These are phyloP conservation scores for Ormyrus thymus DNA, from an alignment of 2,888 invertebrate species.

Conservation along the genomic window DNA sequence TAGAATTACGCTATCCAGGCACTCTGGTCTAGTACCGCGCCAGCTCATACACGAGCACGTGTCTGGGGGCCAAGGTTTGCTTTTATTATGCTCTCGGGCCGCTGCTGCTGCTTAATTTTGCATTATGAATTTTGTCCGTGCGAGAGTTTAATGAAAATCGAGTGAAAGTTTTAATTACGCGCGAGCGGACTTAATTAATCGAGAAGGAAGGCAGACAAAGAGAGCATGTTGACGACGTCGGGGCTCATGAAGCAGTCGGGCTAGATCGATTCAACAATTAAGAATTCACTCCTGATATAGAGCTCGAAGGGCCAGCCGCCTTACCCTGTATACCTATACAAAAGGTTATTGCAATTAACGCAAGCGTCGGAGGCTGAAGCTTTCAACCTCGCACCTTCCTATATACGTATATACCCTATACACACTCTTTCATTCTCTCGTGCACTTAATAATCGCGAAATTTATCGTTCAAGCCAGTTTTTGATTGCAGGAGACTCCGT, in stretches of 20 bases:
- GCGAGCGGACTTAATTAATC: constrained; percentile 51
- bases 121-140: constrained; percentile 38
- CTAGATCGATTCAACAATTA: constrained; percentile 23
- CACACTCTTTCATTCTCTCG: constrained; percentile 35
- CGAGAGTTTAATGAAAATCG: constrained; percentile 37
- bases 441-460: constrained; percentile 52
- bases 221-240: constrained; percentile 4
- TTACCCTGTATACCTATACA: not conserved
- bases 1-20: too few species aligned
- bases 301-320: not conserved
- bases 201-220: not conserved
- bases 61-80: not conserved
- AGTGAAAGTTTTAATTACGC: constrained; percentile 50
- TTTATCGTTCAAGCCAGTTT: constrained; percentile 49
- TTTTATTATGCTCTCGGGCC: constrained; percentile 14
- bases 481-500: constrained; percentile 45
- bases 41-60: too few species aligned
- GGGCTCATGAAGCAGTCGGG: not conserved
- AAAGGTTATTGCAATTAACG: constrained; percentile 44
- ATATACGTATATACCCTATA: too few species aligned
- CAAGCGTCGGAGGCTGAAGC: constrained; percentile 8
- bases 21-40: too few species aligned
- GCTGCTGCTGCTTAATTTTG: constrained; percentile 36
- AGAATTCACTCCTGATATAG: constrained; percentile 33
- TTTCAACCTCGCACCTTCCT: not conserved